Evolutionary conservation across 2,797 vertebrate species (phyloP).

Genomic region (Pipistrellus kuhlii): DNA sequence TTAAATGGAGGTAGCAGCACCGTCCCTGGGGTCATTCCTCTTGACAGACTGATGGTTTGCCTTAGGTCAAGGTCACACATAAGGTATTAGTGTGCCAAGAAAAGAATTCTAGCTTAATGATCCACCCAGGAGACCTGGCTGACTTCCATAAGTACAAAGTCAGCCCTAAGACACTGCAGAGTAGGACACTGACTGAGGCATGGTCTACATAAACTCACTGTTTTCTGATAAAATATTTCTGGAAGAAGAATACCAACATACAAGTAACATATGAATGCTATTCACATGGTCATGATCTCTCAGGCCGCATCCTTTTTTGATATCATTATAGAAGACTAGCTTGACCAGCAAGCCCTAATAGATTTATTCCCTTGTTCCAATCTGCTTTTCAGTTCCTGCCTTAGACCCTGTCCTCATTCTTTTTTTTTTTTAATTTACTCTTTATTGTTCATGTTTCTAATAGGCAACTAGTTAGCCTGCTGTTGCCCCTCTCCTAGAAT

Average conservation of each 20-base stretch:
- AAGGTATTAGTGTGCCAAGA: conserved; percentile 36
- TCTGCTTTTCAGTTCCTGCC: not conserved
- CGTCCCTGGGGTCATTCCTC: not conserved
- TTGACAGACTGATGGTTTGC: not conserved
- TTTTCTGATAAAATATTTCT: conserved; percentile 40
- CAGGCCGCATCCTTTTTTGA: not conserved
- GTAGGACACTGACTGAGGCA: not conserved
- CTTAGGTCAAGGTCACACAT: conserved; percentile 61
- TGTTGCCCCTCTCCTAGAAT: not conserved
- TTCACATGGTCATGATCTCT: not conserved
- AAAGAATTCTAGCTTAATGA: conserved; percentile 68
- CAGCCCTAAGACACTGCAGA: conserved; percentile 18
- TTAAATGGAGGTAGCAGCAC: not conserved
- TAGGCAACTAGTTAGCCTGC: not conserved
- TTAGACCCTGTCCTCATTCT: not conserved
- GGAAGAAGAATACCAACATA: not conserved
- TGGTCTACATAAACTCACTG: not conserved
- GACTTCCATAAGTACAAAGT: conserved; percentile 57
- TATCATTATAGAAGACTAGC: not conserved
- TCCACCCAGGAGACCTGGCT: conserved; percentile 47
- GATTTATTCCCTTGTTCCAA: not conserved
- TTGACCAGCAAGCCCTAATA: not conserved
- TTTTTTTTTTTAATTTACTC: not conserved
- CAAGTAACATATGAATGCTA: not conserved
- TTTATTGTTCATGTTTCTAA: not conserved